Base-by-base conservation (phyloP, 2,888 invertebrate genomes). In the Agapetus fuscipes region DNA sequence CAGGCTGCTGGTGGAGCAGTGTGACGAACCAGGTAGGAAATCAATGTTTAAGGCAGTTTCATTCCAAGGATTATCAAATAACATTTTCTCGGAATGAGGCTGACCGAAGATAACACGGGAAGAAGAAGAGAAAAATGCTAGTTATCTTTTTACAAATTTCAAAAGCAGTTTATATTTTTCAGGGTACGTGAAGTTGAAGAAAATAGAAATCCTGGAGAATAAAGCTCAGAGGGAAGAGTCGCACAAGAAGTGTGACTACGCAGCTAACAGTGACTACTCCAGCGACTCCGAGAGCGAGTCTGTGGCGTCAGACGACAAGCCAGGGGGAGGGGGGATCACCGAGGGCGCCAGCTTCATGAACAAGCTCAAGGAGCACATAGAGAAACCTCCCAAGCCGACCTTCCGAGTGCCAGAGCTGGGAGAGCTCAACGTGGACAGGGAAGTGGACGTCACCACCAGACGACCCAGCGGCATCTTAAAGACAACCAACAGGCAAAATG, bases 161-260 rank as follows among this genome's bases (percentile, higher is more conserved):
- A 20, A 20, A 20, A 20, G n/a, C n/a, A n/a, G n/a, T 20, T 29
- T 24, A 39, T 28, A 33, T 17, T 51, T 62, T 64, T 28, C 57
- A 79, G 79, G 79, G 27, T 79, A 66, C 49, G 65, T 76, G 2
- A 72, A 72, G 50, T 55, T 78, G 12, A 70, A 70, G 50, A 64
- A 72, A 50, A 49, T 72, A 33, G 73, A 72, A 51, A 64, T 69
- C 36, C 53, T 69, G 48, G 64, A 67, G 56, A 69, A 67, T 45
- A 35, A 31, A 17, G 25, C 26, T 35, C 26, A 15, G 7, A 61
- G 62, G 46, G 64, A 66, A 32, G 68, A 66, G 50, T 49, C 65
- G 28, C 66, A 61, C 37, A 61, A 65, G 5, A 65, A 69, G 48
- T 68, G 68, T 3, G 69, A 64, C 52, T 66, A 62, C 51, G 69